Evolutionary conservation across 2,797 vertebrate genomes (phyloP), one percentile per base, ranked within the genome.

Genomic region (Enoplosus armatus): DNA sequence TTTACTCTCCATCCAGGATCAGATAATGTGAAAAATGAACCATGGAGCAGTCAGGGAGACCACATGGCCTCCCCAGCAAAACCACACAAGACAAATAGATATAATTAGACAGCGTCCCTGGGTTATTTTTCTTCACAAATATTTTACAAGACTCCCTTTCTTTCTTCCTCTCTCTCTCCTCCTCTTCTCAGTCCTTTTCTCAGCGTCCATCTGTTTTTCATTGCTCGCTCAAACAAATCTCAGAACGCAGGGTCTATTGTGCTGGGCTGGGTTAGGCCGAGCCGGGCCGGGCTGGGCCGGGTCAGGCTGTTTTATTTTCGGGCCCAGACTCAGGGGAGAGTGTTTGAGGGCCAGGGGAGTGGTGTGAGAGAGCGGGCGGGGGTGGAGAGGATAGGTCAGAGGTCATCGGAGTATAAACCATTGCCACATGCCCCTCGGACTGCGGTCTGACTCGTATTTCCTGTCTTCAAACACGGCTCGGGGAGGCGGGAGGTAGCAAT

Each of bases 361-460:
- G 87, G 94, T 95, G 93, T 82, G 79, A 95, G 93, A 91, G 90
- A 94, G 82, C 47, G 56, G 78, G 89, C 77, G 92, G 91, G 90
- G 72, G 89, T 87, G 93, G 85, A 87, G 84, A 85, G 93, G 90
- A 74, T 6, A 92, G 93, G 95, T 94, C 92, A 94, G 77, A 91
- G 93, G 91, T 95, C 77, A 62, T 69, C 80, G 69, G 90, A 92
- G 91, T 87, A 94, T 96, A 96, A 98, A 98, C 95, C 92, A 95
- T 95, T 97, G 95, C 97, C 96, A 97, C 94, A 97, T 96, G 95
- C 93, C 92, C 93, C 93, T 89, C 89, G 94, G 95, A 96, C 95
- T 93, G 93, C 92, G 95, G 96, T 92, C 94, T 96, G 95, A 90
- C 96, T 97, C 96, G 92, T 96, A 97, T 97, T 98, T 98, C 96